These are phyloP conservation scores for Entomyzon cyanotis DNA, from an alignment of 2,113 vertebrate species.

Conservation along the genomic window DNA sequence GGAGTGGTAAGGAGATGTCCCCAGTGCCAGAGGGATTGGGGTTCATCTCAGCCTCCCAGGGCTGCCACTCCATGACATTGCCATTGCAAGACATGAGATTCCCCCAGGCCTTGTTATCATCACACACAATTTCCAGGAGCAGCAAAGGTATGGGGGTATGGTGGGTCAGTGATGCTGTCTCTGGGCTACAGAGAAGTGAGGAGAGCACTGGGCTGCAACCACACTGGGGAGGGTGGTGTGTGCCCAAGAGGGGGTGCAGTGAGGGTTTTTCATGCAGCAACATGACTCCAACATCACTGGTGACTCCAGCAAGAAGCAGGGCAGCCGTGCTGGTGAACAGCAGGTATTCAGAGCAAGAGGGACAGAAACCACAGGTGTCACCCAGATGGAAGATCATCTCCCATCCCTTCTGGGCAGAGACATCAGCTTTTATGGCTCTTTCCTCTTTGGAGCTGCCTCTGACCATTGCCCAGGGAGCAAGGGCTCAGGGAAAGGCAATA, in stretches of 20 bases:
- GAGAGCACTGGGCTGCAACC: accelerated
- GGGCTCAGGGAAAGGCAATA: background rate
- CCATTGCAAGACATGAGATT: background rate
- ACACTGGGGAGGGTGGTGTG: background rate
- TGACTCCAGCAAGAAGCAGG: background rate
- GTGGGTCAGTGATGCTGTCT: background rate
- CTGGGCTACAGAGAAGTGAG: background rate
- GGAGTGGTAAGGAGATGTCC: background rate
- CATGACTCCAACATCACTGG: slow-evolving; percentile 40
- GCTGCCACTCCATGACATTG: background rate
- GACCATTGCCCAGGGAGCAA: background rate
- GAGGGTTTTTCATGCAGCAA: slow-evolving; percentile 67
- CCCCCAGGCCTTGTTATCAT: background rate
- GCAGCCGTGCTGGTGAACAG: background rate
- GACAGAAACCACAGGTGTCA: slow-evolving; percentile 74
- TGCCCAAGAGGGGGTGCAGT: background rate
- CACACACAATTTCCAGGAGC: background rate
- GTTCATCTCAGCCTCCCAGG: background rate
- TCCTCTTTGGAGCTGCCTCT: background rate
- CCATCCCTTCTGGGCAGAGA: background rate
- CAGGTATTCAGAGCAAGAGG: slow-evolving; percentile 62
- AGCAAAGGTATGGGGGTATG: background rate
- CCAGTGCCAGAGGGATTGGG: background rate
- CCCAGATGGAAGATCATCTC: slow-evolving; percentile 66
- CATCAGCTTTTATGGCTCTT: background rate